phyloP scores from a whole-genome alignment of 2,113 vertebrate genomes.

The Strix uralensis region DNA sequence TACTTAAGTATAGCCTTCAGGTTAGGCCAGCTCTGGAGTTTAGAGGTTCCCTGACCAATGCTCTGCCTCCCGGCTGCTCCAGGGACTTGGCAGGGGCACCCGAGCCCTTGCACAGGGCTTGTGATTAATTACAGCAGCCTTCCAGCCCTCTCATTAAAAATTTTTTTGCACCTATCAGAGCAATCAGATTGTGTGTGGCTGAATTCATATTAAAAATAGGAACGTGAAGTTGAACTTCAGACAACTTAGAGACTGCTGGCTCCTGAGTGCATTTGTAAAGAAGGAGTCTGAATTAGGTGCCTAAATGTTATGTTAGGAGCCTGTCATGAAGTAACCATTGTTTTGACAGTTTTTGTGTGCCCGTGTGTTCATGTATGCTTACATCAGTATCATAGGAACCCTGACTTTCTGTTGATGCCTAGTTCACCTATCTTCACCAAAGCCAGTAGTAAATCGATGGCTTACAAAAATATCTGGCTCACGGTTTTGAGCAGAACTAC shows the following conservation, averaged over 20 bases:
- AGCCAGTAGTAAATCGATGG: background rate
- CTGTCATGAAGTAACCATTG: background rate
- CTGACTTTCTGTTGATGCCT: background rate
- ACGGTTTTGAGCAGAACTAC: background rate
- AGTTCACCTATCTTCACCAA: rapidly evolving
- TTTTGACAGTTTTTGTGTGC: background rate
- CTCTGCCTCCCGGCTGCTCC: background rate
- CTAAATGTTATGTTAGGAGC: background rate
- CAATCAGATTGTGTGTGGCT: background rate
- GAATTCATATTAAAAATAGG: background rate
- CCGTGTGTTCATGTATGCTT: rapidly evolving
- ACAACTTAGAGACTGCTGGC: background rate
- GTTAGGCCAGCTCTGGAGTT: background rate
- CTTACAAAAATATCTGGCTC: background rate
- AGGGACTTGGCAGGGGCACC: background rate
- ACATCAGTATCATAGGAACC: background rate
- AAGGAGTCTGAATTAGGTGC: background rate
- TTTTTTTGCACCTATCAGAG: background rate
- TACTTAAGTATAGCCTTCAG: rapidly evolving
- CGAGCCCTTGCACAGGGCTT: background rate
- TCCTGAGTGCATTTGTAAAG: background rate
- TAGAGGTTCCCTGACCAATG: rapidly evolving
- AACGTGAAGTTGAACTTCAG: background rate
- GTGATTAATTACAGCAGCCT: background rate
- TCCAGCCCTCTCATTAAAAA: background rate